Evolutionary conservation across 1,140 invertebrate species (phyloP).

Genomic region (Popillia japonica): DNA sequence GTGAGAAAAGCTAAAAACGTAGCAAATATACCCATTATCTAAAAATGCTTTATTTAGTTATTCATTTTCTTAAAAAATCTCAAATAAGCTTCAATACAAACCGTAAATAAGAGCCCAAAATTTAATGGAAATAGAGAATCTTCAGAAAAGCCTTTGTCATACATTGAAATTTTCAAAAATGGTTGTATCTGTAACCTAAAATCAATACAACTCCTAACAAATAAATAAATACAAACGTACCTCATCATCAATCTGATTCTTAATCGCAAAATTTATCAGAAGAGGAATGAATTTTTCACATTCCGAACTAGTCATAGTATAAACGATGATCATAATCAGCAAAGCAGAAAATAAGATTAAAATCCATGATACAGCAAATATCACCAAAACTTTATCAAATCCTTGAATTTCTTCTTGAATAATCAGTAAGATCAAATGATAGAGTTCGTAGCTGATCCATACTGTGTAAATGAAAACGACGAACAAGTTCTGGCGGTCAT

Average conservation of each 20-base stretch:
- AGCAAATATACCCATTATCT: constrained; percentile 19
- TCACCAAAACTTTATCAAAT: background rate
- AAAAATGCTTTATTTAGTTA: constrained; percentile 3
- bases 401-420: constrained; percentile 7
- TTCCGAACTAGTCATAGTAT: background rate
- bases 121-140: background rate
- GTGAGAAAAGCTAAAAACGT: constrained; percentile 20
- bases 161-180: constrained; percentile 1
- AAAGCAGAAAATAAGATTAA: constrained; percentile 13
- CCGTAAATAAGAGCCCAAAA: background rate
- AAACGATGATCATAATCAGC: background rate
- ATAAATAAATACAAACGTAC: background rate
- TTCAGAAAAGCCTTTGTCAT: background rate
- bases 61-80: background rate
- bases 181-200: background rate
- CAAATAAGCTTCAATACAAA: background rate
- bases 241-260: background rate
- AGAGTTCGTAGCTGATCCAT: constrained; percentile 13
- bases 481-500: background rate
- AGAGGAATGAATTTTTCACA: background rate
- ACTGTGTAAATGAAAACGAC: constrained; percentile 6
- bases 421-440: background rate
- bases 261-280: background rate
- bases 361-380: constrained; percentile 12
- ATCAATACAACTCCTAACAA: background rate